phyloP scores from a whole-genome alignment of 2,113 vertebrate species.

The Brienomyrus brachyistius region DNA sequence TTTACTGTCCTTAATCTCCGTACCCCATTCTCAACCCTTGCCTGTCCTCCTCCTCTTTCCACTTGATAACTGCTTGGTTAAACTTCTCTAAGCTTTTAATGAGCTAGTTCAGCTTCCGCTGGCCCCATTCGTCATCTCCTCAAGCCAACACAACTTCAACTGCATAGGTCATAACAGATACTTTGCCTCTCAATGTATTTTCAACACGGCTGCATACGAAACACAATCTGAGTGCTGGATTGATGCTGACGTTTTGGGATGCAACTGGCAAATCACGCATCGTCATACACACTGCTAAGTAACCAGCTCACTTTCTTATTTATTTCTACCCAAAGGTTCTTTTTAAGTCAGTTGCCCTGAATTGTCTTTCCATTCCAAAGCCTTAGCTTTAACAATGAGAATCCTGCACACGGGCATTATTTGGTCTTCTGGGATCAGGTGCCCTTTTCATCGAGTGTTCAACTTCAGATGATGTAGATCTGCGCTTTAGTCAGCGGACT shows the following conservation, averaged over 20 bases:
- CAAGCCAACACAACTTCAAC: neutral
- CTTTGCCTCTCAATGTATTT: neutral
- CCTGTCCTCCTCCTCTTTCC: neutral
- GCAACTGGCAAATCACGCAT: neutral
- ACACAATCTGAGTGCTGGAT: neutral
- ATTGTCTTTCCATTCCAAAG: neutral
- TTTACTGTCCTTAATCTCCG: neutral
- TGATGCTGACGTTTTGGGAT: neutral
- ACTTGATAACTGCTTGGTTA: neutral
- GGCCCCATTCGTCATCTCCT: neutral
- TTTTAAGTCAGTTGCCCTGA: neutral
- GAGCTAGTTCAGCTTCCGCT: neutral
- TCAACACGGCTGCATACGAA: neutral
- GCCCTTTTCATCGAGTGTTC: neutral
- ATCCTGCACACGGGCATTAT: neutral
- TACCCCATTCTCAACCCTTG: neutral
- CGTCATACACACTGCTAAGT: neutral
- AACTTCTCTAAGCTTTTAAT: neutral
- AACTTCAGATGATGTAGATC: neutral
- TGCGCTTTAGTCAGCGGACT: neutral
- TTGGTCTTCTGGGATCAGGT: neutral
- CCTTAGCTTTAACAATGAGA: neutral
- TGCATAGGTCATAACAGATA: neutral
- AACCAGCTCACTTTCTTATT: neutral
- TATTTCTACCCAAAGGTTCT: neutral